These are phyloP conservation scores for Cryptomyrus ogoouensis DNA, from an alignment of 2,113 vertebrate species.

Conservation along the genomic window DNA sequence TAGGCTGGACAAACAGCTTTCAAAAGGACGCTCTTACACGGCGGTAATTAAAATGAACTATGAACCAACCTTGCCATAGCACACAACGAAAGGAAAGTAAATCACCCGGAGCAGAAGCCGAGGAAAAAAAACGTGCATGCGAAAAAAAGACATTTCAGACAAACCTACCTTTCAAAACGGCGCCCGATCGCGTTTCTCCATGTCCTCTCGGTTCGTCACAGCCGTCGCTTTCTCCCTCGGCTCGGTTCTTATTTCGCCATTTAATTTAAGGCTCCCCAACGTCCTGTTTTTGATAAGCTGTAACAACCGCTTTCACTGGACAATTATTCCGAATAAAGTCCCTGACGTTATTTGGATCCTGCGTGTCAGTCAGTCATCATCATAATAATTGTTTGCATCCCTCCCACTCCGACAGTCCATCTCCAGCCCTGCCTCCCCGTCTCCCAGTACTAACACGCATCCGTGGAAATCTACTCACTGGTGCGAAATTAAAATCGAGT, in stretches of 20 bases:
- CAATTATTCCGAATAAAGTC: conserved; percentile 58
- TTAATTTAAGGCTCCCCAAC: neutral
- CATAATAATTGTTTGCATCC: conserved; percentile 49
- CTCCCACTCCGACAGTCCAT: conserved; percentile 35
- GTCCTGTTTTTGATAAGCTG: conserved; percentile 29
- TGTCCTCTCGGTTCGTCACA: neutral
- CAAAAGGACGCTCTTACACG: too few species aligned
- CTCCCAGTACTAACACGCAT: conserved; percentile 36
- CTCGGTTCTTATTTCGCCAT: neutral
- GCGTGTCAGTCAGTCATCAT: conserved; percentile 53
- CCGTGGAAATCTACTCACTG: conserved; percentile 32
- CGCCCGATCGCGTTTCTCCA: neutral
- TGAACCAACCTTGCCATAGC: neutral
- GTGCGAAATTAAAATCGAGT: neutral
- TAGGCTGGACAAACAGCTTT: too few species aligned
- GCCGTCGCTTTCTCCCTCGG: neutral
- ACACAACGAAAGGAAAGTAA: neutral
- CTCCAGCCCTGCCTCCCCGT: conserved; percentile 26
- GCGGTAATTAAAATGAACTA: too few species aligned
- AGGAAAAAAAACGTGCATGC: neutral
- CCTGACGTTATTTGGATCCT: conserved; percentile 47
- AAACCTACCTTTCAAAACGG: conserved; percentile 7
- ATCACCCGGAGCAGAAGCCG: neutral
- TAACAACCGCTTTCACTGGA: conserved; percentile 37
- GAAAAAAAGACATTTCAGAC: neutral